phyloP scores from a whole-genome alignment of 2,113 vertebrate species.

The Capreolus pygargus region DNA sequence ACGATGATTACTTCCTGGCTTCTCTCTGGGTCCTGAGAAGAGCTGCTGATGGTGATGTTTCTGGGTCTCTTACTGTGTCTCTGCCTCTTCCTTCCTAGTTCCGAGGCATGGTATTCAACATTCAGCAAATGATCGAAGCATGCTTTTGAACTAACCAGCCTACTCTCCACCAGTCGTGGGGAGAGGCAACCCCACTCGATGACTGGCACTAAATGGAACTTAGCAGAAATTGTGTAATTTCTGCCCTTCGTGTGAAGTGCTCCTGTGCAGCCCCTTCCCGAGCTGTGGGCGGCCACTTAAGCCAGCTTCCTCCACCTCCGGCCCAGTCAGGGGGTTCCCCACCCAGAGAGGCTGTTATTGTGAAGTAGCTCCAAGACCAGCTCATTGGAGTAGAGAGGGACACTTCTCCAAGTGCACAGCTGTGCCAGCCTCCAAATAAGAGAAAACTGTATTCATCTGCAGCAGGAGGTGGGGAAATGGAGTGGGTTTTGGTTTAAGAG shows the following conservation, averaged over 20 bases:
- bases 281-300: slow-evolving; percentile 31
- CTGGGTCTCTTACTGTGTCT: neutral
- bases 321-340: neutral
- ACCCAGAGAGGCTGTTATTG: slow-evolving; percentile 37
- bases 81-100: neutral
- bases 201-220: slow-evolving; percentile 20
- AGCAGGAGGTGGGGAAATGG: neutral
- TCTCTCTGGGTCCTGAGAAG: neutral
- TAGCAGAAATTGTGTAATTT: slow-evolving; percentile 37
- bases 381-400: neutral
- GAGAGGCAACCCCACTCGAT: neutral
- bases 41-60: neutral
- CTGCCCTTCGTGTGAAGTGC: neutral
- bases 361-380: neutral
- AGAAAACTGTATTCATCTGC: slow-evolving; percentile 10
- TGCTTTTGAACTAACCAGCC: neutral
- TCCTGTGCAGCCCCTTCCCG: neutral
- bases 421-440: slow-evolving; percentile 9
- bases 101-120: neutral
- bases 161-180: neutral
- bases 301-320: neutral
- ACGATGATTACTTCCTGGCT: neutral
- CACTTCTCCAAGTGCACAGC: slow-evolving; percentile 24
- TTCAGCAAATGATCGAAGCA: neutral
- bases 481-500: neutral